phyloP scores from a whole-genome alignment of 2,113 vertebrate species.

The Ondatra zibethicus region DNA sequence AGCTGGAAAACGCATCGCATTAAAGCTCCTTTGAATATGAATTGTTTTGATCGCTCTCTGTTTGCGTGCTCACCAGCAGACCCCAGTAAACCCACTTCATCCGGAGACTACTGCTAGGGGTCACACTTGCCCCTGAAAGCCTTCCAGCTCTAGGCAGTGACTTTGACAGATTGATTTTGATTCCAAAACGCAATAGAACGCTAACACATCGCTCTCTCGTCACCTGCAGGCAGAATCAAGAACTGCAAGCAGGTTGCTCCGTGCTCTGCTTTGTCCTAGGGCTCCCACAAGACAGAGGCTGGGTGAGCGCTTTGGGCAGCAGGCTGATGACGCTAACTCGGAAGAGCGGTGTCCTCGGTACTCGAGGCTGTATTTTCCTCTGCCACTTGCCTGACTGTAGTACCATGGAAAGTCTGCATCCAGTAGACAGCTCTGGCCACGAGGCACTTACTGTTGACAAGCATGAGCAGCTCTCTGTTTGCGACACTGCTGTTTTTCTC shows the following conservation, averaged over 20 bases:
- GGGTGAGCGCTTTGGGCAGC: neutral
- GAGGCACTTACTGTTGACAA: neutral
- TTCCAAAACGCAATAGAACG: neutral
- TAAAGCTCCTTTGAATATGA: neutral
- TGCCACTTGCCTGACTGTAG: neutral
- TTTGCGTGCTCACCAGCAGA: neutral
- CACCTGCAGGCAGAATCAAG: constrained; percentile 36
- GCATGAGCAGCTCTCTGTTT: neutral
- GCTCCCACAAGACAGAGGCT: neutral
- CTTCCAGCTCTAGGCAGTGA: neutral
- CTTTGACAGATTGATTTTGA: neutral
- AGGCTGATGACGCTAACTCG: neutral
- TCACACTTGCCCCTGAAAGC: neutral
- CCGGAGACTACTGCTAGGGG: neutral
- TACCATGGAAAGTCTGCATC: neutral
- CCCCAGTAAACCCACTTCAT: neutral
- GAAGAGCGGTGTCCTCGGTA: neutral
- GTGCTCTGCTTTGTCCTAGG: constrained; percentile 25
- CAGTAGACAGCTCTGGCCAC: neutral
- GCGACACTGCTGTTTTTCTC: constrained; percentile 34
- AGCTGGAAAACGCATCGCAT: neutral
- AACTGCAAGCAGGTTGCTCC: neutral
- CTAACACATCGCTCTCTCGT: neutral
- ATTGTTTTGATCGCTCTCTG: neutral
- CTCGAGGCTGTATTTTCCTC: neutral